Conservation (phyloP, 2,888 invertebrate species). For the Drosophila multiciliata region DNA sequence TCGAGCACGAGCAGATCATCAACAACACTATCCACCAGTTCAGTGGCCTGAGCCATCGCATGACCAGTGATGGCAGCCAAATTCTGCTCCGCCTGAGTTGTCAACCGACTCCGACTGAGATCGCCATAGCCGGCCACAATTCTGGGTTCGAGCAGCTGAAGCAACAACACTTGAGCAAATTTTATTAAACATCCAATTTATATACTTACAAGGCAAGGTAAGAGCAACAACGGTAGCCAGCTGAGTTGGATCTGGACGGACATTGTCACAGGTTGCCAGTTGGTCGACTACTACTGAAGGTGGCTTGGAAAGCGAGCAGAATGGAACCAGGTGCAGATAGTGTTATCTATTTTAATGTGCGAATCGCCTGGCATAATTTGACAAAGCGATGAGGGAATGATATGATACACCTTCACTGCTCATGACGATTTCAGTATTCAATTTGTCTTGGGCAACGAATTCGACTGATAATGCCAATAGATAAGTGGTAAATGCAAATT, state of each 20-base stretch:
- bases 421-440: neutral
- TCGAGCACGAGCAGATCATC: slow-evolving; percentile 64
- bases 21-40: slow-evolving; percentile 58
- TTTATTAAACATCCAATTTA: neutral
- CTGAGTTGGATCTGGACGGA: slow-evolving; percentile 6
- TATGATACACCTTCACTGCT: slow-evolving; percentile 40
- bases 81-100: slow-evolving; percentile 56
- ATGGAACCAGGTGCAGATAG: slow-evolving; percentile 35
- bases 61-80: slow-evolving; percentile 47
- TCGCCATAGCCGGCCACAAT: slow-evolving; percentile 47
- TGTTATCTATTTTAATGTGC: slow-evolving; percentile 48
- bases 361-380: slow-evolving; percentile 26
- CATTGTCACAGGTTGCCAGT: slow-evolving; percentile 47
- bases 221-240: slow-evolving; percentile 4
- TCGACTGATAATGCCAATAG: slow-evolving; percentile 14
- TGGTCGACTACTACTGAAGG: slow-evolving; percentile 43
- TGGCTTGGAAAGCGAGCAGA: slow-evolving; percentile 1
- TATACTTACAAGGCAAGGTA: slow-evolving; percentile 43
- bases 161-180: neutral
- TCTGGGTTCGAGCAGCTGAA: slow-evolving; percentile 4
- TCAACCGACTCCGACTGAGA: slow-evolving; percentile 45
- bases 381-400: slow-evolving; percentile 29
- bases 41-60: slow-evolving; percentile 52
- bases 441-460: slow-evolving; percentile 36
- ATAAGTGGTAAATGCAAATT: slow-evolving; percentile 14